Evolutionary conservation across 2,113 vertebrate species (phyloP), one percentile per base, ranked within the genome.

Genomic region (Aptenodytes forsteri): DNA sequence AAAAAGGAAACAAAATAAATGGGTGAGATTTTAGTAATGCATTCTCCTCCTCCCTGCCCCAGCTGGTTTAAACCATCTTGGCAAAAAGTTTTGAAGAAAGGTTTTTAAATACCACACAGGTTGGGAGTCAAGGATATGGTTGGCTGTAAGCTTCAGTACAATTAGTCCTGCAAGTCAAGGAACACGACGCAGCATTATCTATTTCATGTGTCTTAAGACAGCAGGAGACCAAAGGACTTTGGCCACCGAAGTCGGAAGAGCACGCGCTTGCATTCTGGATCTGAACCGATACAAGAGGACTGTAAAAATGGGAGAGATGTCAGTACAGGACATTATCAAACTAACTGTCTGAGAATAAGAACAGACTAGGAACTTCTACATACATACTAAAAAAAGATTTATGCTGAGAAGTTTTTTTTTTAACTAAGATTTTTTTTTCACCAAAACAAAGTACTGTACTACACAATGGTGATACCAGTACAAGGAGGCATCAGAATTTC

Each of bases 201-300:
- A 77, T 44, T 26, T 80, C 27, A 7, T 94, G 93, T 92, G 83
- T 89, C 54, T 97, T 93, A 44, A 98, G 94, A 86, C 86, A 98
- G 86, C 34, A 90, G 38, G 97, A 85, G 78, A 98, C 95, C 54
- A 98, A 87, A 61, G 94, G 97, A 92, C 98, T 98, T 75, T 71
- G 92, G 81, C 96, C 91, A 90, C 92, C 46, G 3, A 93, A 66
- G 67, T 59, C 95, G 94, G 95, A 98, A 98, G 13, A 98, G 93
- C 55, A 96, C 44, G 36, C 14, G 50, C 10, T 79, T 59, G 78
- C 96, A 96, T 77, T 97, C 94, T 79, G 98, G 97, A 71, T 95
- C 97, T 50, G 40, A 30, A 61, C 97, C 11, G 2, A 44, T 36
- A 62, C 55, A 96, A 91, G 92, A 97, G 36, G 97, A 97, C 96